Base-by-base conservation (phyloP, 1,140 invertebrate genomes). In the Laupala kohalensis region DNA sequence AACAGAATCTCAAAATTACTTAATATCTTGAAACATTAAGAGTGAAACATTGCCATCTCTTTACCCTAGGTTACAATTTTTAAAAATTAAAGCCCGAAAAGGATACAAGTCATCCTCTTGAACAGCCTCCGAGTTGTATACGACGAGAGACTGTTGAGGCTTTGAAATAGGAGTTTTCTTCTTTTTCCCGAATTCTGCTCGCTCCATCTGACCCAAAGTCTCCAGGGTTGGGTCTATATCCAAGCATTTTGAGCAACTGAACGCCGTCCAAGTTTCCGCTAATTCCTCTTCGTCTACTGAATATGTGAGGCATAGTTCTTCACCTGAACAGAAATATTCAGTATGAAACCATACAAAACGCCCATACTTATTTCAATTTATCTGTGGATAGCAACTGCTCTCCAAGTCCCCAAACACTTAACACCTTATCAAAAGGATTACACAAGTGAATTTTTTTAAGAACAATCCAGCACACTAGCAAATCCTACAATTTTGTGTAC, bases 181-280 rank as follows among this genome's bases (percentile, higher is more conserved):
- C 67, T 79, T 79, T 74, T 85, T 83, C 75, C 82, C 82, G 76
- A 87, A 83, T 79, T 87, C 85, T 80, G 85, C 88, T 74, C 86
- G 83, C 74, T 85, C 86, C 75, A 89, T 82, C 75, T 83, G 79
- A 69, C 83, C 80, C 29, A 89, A 80, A 75, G 83, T 80, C 25
- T 84, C 83, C 24, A 83, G 69, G 67, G 83, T 84, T 24, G 87
- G 87, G 27, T 84, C 78, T 0, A 83, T 83, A 23, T 85, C 85
- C 71, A 85, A 81, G 70, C 86, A 79, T 77, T 86, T 77, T 15
- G 87, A 87, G 71, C 87, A 78, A 74, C 85, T 86, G 74, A 84
- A 89, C 15, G 87, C 87, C 81, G 86, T 84, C 87, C 87, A 89
- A 80, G 85, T 83, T 76, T 88, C 87, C 70, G 85, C 86, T 74